Evolutionary conservation across 2,113 vertebrate genomes (phyloP).

Genomic region (Murina feae): DNA sequence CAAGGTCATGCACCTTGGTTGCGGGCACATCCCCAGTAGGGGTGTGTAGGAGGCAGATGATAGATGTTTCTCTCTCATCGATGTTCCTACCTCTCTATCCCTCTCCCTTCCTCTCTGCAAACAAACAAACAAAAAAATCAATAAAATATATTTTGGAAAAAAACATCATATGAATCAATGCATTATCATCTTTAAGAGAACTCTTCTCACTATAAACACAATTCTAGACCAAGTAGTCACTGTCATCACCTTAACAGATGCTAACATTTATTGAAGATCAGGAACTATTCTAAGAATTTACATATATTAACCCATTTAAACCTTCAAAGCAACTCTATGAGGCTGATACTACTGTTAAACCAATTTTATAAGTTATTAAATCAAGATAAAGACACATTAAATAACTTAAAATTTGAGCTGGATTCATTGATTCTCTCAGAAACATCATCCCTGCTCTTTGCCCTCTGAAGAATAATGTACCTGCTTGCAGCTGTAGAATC

Average conservation of each 20-base stretch:
- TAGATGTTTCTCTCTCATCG: too few species aligned
- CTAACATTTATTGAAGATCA: background rate
- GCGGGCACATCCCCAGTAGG: too few species aligned
- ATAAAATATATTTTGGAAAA: too few species aligned
- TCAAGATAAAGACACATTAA: slow-evolving; percentile 21
- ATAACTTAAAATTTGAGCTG: background rate
- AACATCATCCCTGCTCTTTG: background rate
- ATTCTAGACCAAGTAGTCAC: background rate
- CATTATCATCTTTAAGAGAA: background rate
- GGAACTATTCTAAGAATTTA: background rate
- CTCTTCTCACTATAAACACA: background rate
- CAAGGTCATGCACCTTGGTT: too few species aligned
- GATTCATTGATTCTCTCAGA: background rate
- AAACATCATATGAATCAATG: background rate
- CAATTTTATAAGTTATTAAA: background rate
- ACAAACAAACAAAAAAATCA: too few species aligned
- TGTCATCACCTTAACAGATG: background rate
- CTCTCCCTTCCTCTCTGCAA: too few species aligned
- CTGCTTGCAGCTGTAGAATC: slow-evolving; percentile 98
- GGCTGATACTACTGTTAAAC: background rate
- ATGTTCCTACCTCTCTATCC: too few species aligned
- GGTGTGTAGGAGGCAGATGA: too few species aligned
- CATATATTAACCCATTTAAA: background rate
- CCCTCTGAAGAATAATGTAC: slow-evolving; percentile 71
- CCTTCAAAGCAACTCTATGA: background rate